These are phyloP conservation scores for Artemia franciscana DNA, from an alignment of 1,140 invertebrate species.

Conservation along the genomic window DNA sequence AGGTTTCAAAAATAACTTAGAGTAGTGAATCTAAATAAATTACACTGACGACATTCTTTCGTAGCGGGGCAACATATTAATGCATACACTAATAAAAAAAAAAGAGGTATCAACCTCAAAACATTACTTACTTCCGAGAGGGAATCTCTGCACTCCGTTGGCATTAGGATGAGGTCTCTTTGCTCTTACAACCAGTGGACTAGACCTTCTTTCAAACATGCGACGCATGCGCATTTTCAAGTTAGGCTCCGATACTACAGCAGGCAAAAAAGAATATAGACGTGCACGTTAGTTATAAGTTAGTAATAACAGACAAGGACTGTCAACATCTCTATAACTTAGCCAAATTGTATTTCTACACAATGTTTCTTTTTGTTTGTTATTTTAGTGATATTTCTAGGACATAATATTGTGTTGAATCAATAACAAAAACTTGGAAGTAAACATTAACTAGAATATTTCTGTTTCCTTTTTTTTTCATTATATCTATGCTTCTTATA, in stretches of 20 bases:
- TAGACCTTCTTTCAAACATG: conserved; percentile 51
- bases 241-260: conserved; percentile 84
- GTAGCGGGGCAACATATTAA: too few species aligned
- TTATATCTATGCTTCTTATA: too few species aligned
- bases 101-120: too few species aligned
- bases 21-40: too few species aligned
- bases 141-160: conserved; percentile 25
- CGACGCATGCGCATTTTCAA: conserved; percentile 82
- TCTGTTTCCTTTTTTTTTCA: too few species aligned
- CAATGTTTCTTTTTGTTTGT: background rate
- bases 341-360: background rate
- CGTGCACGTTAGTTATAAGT: background rate
- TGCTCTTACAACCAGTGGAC: conserved; percentile 60
- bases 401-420: too few species aligned
- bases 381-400: background rate
- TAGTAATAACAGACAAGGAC: background rate
- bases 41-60: too few species aligned
- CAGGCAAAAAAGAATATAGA: conserved; percentile 8
- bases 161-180: conserved; percentile 43
- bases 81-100: too few species aligned
- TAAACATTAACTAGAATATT: too few species aligned
- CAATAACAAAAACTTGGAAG: too few species aligned
- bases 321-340: too few species aligned
- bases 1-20: too few species aligned
- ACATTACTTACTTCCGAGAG: background rate